These are phyloP conservation scores for Acleris holmiana DNA, from an alignment of 2,888 invertebrate genomes.

Conservation along the genomic window DNA sequence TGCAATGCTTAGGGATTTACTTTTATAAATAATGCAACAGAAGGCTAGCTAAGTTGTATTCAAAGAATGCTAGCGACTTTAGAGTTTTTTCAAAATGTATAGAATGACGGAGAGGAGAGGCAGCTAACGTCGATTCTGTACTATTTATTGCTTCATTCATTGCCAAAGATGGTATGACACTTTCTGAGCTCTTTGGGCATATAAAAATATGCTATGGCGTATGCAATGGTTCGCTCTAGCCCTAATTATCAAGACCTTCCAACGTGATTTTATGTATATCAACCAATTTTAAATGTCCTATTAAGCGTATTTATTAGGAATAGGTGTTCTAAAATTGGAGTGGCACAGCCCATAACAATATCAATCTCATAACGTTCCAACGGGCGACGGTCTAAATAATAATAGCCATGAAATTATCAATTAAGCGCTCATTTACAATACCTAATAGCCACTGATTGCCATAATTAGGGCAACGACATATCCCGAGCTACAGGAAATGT, in stretches of 20 bases:
- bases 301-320: not conserved
- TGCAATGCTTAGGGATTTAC: not conserved
- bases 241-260: too few relatives aligned
- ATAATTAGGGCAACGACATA: constrained; percentile 34
- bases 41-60: not conserved
- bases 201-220: too few relatives aligned
- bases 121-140: too few relatives aligned
- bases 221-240: too few relatives aligned
- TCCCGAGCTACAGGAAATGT: constrained; percentile 39
- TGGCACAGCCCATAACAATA: constrained; percentile 4
- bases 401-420: constrained; percentile 32
- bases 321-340: not conserved
- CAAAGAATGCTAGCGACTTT: too few relatives aligned
- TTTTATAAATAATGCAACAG: not conserved
- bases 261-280: not conserved
- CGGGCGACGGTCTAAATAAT: constrained; percentile 13
- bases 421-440: constrained; percentile 39
- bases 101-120: too few relatives aligned
- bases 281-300: not conserved
- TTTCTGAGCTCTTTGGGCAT: too few relatives aligned
- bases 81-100: too few relatives aligned
- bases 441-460: constrained; percentile 36
- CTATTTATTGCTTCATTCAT: too few relatives aligned
- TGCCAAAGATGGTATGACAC: too few relatives aligned
- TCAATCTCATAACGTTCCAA: constrained; percentile 10